Base-by-base conservation (phyloP, 2,797 vertebrate genomes). In the Acrossocheilus fasciatus region DNA sequence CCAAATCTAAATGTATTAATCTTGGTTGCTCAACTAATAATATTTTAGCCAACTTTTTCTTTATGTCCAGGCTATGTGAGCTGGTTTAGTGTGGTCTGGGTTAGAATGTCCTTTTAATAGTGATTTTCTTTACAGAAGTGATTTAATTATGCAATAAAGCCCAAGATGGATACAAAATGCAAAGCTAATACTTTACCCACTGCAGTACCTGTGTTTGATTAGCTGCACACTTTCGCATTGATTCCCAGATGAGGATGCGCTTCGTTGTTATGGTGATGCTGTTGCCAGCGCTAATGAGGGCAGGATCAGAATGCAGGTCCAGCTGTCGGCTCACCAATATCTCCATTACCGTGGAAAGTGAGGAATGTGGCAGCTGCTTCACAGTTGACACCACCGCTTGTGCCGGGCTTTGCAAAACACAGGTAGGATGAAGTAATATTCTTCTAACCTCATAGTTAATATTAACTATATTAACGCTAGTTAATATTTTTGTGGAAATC, bases 311-410 rank as follows among this genome's bases (percentile, higher is more conserved):
- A 84, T 96, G 93, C 89, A 93, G 94, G 87, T 83, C 88, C 23
- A 78, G 88, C 88, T 99, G 98, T 73, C 92, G 90, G 66, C 94
- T 95, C 36, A 95, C 93, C 77, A 96, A 96, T 85, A 91, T 96
- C 82, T 96, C 95, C 89, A 95, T 99, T 87, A 78, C 92, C 0
- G 91, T 99, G 92, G 96, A 98, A 92, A 96, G 93, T 36, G 95
- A 96, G 34, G 96, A 96, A 89, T 99, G 98, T 57, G 91, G 91
- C 77, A 91, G 91, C 90, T 96, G 90, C 6, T 91, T 96, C 75
- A 93, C 86, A 26, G 87, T 99, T 82, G 92, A 96, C 70, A 96
- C 97, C 87, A 97, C 96, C 0, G 95, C 96, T 89, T 99, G 98
- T 73, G 94, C 93, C 0, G 98, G 98, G 72, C 94, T 96, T 83